These are phyloP conservation scores for Riptortus pedestris DNA, from an alignment of 1,140 invertebrate species.

Conservation along the genomic window DNA sequence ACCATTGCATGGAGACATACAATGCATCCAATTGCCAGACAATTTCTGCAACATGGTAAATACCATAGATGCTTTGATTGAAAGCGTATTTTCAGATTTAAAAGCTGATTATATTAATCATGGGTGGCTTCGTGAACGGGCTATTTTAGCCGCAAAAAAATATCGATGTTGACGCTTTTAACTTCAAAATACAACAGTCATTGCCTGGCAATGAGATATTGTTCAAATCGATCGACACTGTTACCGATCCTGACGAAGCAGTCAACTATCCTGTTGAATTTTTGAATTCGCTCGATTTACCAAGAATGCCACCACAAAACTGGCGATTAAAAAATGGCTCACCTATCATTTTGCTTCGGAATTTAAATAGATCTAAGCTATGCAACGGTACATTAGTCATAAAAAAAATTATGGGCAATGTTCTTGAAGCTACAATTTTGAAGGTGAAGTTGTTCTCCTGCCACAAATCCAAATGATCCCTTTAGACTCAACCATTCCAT, in stretches of 20 bases:
- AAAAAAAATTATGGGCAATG: constrained; percentile 36
- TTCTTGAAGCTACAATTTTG: too few relatives aligned
- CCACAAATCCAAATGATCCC: too few relatives aligned
- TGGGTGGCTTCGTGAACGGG: constrained; percentile 2
- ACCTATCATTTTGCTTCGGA: too few relatives aligned
- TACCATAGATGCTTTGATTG: not conserved
- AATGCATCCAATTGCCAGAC: too few relatives aligned
- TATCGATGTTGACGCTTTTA: too few relatives aligned
- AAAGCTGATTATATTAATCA: constrained; percentile 5
- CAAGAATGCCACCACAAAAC: constrained; percentile 36
- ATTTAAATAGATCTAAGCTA: constrained; percentile 36
- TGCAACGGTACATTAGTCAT: constrained; percentile 40
- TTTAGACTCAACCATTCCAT: constrained; percentile 22
- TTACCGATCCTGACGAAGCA: too few relatives aligned
- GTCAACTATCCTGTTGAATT: too few relatives aligned
- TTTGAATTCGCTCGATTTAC: constrained; percentile 34
- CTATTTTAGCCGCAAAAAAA: constrained; percentile 14
- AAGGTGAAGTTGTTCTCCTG: too few relatives aligned
- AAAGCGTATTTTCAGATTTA: constrained; percentile 6
- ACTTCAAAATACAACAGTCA: too few relatives aligned
- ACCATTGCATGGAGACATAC: too few relatives aligned
- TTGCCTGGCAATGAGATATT: too few relatives aligned
- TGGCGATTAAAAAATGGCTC: constrained; percentile 36
- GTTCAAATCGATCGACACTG: too few relatives aligned
- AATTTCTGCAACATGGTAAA: not conserved